Evolutionary conservation across 1,140 invertebrate species (phyloP).

Genomic region (Chelonus insularis): DNA sequence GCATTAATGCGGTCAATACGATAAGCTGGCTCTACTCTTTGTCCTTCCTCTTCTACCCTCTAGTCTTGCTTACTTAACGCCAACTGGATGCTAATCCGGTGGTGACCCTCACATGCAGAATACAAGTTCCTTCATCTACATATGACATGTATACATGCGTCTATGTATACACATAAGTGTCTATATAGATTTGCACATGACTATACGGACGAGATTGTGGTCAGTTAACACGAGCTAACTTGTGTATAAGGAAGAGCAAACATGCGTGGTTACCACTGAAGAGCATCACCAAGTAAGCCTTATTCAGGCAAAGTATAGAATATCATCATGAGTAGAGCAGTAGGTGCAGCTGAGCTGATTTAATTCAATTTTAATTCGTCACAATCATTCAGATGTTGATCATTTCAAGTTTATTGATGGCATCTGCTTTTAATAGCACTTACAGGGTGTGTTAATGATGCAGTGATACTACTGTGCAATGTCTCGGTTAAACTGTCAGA

Average conservation of each 20-base stretch:
- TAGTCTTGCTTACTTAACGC: constrained; percentile 5
- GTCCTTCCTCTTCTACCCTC: neutral
- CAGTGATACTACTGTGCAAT: too few relatives aligned
- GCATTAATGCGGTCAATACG: constrained; percentile 35
- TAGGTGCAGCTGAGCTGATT: constrained; percentile 19
- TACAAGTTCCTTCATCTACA: constrained; percentile 6
- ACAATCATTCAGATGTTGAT: constrained; percentile 36
- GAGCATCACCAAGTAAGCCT: constrained; percentile 28
- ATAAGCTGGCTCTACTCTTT: constrained; percentile 36
- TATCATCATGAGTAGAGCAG: neutral
- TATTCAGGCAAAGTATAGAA: neutral
- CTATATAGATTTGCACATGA: constrained; percentile 9
- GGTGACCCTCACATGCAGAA: constrained; percentile 10
- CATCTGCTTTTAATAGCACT: too few relatives aligned
- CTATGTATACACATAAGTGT: neutral
- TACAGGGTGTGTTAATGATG: too few relatives aligned
- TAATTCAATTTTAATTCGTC: constrained; percentile 4
- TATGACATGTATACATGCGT: neutral
- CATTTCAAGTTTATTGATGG: constrained; percentile 54
- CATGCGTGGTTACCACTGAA: constrained; percentile 25
- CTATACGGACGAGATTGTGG: constrained; percentile 8
- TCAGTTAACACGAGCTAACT: constrained; percentile 19
- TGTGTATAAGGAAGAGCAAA: constrained; percentile 7
- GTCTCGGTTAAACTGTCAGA: too few relatives aligned
- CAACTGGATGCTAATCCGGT: constrained; percentile 13